Conservation (phyloP, 2,888 invertebrate genomes). For the Drosophila diplacantha region DNA sequence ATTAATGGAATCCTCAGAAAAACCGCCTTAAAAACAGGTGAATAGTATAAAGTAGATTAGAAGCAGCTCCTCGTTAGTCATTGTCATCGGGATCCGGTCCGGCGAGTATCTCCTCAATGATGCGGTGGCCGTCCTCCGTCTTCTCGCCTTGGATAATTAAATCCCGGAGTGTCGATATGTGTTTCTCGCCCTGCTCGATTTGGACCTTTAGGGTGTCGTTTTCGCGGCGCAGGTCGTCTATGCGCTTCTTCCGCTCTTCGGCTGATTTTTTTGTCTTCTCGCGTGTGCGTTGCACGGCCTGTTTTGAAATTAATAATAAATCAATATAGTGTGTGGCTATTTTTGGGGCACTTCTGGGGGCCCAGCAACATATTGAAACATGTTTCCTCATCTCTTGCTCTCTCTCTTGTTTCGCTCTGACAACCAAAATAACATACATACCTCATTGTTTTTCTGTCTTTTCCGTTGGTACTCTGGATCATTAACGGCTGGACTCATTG, state of each 20-base stretch:
- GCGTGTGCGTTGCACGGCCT: slow-evolving; percentile 77
- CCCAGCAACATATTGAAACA: slow-evolving; percentile 54
- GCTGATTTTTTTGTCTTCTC: slow-evolving; percentile 75
- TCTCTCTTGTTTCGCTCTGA: slow-evolving; percentile 1
- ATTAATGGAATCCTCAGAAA: neutral
- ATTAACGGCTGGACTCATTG: slow-evolving; percentile 62
- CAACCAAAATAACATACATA: slow-evolving; percentile 42
- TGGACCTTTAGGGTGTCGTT: slow-evolving; percentile 65
- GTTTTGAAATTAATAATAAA: slow-evolving; percentile 36
- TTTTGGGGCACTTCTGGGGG: slow-evolving; percentile 47
- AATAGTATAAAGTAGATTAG: slow-evolving; percentile 63
- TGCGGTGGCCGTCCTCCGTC: slow-evolving; percentile 58
- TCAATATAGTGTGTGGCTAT: slow-evolving; percentile 43
- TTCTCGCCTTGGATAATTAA: slow-evolving; percentile 67
- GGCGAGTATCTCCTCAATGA: slow-evolving; percentile 69
- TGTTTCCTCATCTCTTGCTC: slow-evolving; percentile 18
- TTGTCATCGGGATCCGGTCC: slow-evolving; percentile 58
- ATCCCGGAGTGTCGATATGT: slow-evolving; percentile 66
- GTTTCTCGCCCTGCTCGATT: slow-evolving; percentile 67
- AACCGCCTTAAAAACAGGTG: slow-evolving; percentile 53
- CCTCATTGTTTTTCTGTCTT: slow-evolving; percentile 77
- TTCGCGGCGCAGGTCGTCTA: slow-evolving; percentile 66
- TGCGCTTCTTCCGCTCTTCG: slow-evolving; percentile 73
- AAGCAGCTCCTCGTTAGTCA: slow-evolving; percentile 63
- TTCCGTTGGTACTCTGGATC: slow-evolving; percentile 74